Evolutionary conservation across 2,113 vertebrate genomes (phyloP), one percentile per base, ranked within the genome.

Genomic region (Spermophilus dauricus): DNA sequence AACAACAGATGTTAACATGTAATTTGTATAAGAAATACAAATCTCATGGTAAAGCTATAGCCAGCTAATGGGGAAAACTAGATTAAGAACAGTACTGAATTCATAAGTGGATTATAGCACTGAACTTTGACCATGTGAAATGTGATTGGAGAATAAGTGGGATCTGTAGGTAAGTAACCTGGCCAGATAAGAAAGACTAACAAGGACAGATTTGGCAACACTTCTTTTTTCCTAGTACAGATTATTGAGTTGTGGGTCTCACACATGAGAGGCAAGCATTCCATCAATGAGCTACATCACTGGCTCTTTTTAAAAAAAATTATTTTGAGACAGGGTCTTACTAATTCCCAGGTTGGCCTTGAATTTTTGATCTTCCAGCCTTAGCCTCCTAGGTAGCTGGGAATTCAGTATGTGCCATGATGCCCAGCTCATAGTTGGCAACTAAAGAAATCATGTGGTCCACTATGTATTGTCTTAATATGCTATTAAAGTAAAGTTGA

Each of bases 121-220:
- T 92, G 92, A 67, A 92, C 45, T 89, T 65, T 85, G 42, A 88
- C 32, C 22, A 28, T 75, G 56, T 65, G 5, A 88, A 95, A 88
- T 91, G 26, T 91, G 77, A 96, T 63, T 88, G n/a, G 30, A 94
- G 76, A 86, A 86, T 87, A 91, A 89, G 56, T 72, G 18, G 22
- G 30, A 77, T 42, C 93, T 32, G 82, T 77, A 18, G 45, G 67
- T 81, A 92, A 89, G 16, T 95, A 81, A 89, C 28, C 32, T 39
- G 77, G 34, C 86, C 32, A 87, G 18, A 42, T 20, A 84, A 84
- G 24, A 94, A 42, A 85, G 56, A 92, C 4, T 82, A 95, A 80
- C 53, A 89, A 88, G 48, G 48, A 80, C 56, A 53, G 16, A 76
- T 26, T 4, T 89, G 45, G 9, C 7, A 81, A 81, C 82, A 80